Conservation (phyloP, 1,140 invertebrate species). For the Acromyrmex heyeri region DNA sequence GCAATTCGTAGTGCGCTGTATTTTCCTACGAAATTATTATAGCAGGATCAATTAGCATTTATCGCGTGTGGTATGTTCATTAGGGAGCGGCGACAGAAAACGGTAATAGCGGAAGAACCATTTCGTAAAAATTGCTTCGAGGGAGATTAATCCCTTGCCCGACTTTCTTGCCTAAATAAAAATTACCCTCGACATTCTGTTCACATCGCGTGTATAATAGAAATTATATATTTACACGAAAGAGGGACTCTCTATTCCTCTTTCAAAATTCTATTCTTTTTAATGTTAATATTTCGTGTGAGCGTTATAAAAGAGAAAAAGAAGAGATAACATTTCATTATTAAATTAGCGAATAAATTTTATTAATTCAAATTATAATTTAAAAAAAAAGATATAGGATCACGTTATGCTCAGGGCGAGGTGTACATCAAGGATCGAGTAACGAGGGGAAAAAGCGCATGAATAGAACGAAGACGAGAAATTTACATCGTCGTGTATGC, state of each 20-base stretch:
- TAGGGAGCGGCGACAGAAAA: neutral
- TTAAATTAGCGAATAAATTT: neutral
- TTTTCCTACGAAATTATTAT: constrained; percentile 6
- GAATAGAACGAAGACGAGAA: constrained; percentile 31
- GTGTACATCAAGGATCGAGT: neutral
- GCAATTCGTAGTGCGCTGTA: neutral
- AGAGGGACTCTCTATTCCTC: neutral
- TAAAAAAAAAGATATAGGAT: neutral
- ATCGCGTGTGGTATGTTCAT: constrained; percentile 7
- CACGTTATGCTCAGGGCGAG: neutral
- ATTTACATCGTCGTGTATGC: constrained; percentile 27
- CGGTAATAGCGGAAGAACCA: neutral
- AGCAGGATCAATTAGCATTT: constrained; percentile 25
- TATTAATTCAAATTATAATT: constrained; percentile 19
- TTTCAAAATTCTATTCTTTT: neutral
- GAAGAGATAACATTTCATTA: neutral
- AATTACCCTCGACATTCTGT: neutral
- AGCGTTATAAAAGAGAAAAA: neutral
- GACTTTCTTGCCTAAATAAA: neutral
- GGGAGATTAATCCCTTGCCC: neutral
- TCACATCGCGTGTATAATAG: constrained; percentile 6
- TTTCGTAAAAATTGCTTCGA: constrained; percentile 27
- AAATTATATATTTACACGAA: constrained; percentile 34
- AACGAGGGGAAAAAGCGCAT: neutral
- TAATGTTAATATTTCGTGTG: neutral